Evolutionary conservation across 2,797 vertebrate genomes (phyloP).

Genomic region (Enteromius thamalakanensis): DNA sequence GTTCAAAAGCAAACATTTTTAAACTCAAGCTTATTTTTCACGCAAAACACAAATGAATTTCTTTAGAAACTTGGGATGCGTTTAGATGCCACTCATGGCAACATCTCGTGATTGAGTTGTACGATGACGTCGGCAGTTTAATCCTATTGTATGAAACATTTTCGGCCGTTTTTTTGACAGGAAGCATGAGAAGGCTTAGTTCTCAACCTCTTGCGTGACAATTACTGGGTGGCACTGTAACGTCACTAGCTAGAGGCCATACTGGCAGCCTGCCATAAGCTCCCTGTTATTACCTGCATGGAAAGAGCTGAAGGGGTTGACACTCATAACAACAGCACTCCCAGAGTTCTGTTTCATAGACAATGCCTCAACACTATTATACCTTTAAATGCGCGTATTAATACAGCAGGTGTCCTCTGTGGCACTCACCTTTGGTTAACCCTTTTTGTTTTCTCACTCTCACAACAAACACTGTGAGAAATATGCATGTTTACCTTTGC

Average conservation of each 20-base stretch:
- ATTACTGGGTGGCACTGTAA: conserved; percentile 45
- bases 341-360: conserved; percentile 47
- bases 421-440: conserved; percentile 24
- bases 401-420: conserved; percentile 40
- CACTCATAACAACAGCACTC: conserved; percentile 43
- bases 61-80: neutral
- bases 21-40: neutral
- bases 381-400: conserved; percentile 26
- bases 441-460: conserved; percentile 2
- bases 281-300: conserved; percentile 51
- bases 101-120: conserved; percentile 3
- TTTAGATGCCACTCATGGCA: conserved; percentile 8
- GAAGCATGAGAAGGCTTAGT: conserved; percentile 21
- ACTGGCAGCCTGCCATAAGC: conserved; percentile 47
- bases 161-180: conserved; percentile 18
- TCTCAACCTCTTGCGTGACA: conserved; percentile 49
- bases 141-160: conserved; percentile 34
- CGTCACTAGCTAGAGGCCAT: conserved; percentile 39
- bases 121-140: conserved; percentile 5
- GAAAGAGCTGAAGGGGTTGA: conserved; percentile 43
- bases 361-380: conserved; percentile 39
- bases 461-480: conserved; percentile 7
- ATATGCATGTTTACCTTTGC: conserved; percentile 19
- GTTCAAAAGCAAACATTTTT: neutral
- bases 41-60: neutral